Evolutionary conservation across 2,888 invertebrate genomes (phyloP), one percentile per base, ranked within the genome.

Genomic region (Sesia bembeciformis): DNA sequence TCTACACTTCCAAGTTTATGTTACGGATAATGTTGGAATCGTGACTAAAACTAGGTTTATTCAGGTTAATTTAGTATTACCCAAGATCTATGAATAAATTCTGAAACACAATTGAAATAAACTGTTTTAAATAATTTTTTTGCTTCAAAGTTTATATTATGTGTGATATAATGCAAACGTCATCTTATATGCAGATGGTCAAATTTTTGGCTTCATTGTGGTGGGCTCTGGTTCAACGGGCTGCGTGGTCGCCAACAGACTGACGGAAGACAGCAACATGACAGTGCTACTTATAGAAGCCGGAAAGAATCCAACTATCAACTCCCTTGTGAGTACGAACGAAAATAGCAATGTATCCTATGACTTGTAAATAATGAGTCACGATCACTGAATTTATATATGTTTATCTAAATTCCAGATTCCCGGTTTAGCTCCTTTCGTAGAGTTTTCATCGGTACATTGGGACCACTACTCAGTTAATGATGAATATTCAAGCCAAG

Each of bases 231-330:
- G 62, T 6, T 74, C 90, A 4, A 87, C 83, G 0, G 93, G 93
- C 4, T 91, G 93, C 40, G 94, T 93, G 0, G 75, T 94, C 38
- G 93, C 94, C 0, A 94, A 93, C 75, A 86, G 94, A 5, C 74
- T 94, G 1, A 91, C 92, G 38, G 94, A 94, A 78, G 90, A 91
- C 43, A 65, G 81, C 0, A 68, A 90, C 3, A 92, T 91, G 81
- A 85, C 78, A 0, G 91, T 94, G 0, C 68, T 94, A 5, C 74
- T 94, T 0, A 62, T 94, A 40, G 94, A 94, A 78, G 93, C 93
- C 0, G 94, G 94, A 1, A 7, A 42, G 42, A 42, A 42, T 7
- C 42, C 42, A 42, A 5, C 42, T 6, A 7, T 1, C 42, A 3
- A 42, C 42, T 5, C 42, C 7, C 5, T 42, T 7, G 42, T 42